Evolutionary conservation across 2,888 invertebrate species (phyloP).

Genomic region (Lepidochitona cinerea): DNA sequence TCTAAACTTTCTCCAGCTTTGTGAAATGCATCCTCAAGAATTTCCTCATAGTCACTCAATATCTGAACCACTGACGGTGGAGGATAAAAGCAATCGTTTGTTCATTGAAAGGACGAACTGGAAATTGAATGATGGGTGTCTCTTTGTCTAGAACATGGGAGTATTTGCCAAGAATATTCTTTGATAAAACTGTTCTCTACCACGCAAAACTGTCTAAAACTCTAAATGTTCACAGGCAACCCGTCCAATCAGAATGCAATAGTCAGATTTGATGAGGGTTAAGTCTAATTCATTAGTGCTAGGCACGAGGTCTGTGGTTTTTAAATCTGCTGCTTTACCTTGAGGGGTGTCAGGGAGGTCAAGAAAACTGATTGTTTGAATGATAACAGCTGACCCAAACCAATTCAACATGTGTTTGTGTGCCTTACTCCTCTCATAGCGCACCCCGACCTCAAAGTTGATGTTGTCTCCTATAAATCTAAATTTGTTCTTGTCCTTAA

Average conservation of each 20-base stretch:
- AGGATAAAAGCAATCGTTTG: not conserved
- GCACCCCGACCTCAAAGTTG: constrained; percentile 12
- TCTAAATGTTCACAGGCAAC: not conserved
- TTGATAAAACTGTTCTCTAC: not conserved
- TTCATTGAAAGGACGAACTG: not conserved
- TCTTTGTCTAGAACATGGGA: not conserved
- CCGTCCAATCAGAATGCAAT: not conserved
- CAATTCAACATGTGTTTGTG: constrained; percentile 15
- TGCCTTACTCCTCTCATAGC: not conserved
- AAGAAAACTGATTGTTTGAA: constrained; percentile 10
- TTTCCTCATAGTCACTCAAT: not conserved
- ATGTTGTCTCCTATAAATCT: constrained; percentile 17
- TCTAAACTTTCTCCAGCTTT: not conserved
- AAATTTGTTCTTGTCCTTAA: constrained; percentile 9
- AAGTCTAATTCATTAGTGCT: not conserved
- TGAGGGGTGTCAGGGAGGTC: too few relatives aligned
- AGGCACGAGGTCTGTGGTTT: not conserved
- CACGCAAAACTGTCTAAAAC: not conserved
- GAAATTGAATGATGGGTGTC: not conserved
- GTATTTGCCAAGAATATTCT: not conserved
- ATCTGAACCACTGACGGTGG: not conserved
- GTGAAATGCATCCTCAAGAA: not conserved
- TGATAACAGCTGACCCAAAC: constrained; percentile 8
- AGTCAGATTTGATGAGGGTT: not conserved
- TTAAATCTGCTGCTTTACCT: not conserved